Evolutionary conservation across 2,888 invertebrate genomes (phyloP), one percentile per base, ranked within the genome.

Genomic region (Tipula helvola): DNA sequence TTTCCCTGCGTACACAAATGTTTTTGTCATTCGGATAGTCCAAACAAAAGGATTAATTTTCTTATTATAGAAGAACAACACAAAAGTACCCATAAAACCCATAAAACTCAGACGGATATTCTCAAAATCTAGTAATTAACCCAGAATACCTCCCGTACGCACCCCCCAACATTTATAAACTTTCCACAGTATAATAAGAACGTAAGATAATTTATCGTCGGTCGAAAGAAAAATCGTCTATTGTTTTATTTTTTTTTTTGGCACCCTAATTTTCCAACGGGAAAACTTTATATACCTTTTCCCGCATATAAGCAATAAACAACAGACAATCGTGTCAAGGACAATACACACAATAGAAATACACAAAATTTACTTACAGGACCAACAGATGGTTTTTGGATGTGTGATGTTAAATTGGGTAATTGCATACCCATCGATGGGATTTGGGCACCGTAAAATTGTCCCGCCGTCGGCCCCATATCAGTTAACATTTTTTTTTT

Each of bases 391-490:
- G 91, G 91, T 88, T 92, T 92, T 88, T 92, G 92, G 88, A 92
- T 89, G 89, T 91, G 91, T 88, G 91, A 89, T 87, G 91, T 89
- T 86, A 92, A 91, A 88, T 92, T 92, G 88, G 90, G 90, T 88
- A 93, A 92, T 90, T 93, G 93, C 93, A 93, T 93, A 88, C 93
- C 92, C 93, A 93, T 93, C 83, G 93, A 92, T 87, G 93, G 93
- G 89, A 93, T 93, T 89, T 93, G 93, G 88, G 93, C 92, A 88
- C 93, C 93, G 89, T 93, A 93, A 88, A 93, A 91, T 90, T 93
- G 93, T 88, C 93, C 93, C 89, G 93, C 93, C 89, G 93, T 92
- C 89, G 93, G 93, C 89, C 93, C 93, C 93, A 93, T 93, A 90
- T 93, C 93, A 89, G 93, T 93, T 90, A 93, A 91, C 93, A 93